These are phyloP conservation scores for Eubucco bourcierii DNA, from an alignment of 2,113 vertebrate genomes.

Conservation along the genomic window DNA sequence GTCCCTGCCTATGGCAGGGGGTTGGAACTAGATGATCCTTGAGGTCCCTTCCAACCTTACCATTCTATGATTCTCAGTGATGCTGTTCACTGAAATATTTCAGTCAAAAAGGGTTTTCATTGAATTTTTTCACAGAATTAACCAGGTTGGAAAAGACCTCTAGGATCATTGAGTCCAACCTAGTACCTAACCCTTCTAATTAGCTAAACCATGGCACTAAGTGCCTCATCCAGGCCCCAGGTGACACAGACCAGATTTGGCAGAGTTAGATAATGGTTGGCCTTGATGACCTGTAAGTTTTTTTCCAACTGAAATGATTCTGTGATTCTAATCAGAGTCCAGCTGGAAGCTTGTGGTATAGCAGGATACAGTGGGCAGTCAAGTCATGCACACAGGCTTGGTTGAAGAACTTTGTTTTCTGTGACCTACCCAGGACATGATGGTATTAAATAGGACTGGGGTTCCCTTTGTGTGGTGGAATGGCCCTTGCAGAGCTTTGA, in stretches of 20 bases:
- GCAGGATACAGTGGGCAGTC: not conserved
- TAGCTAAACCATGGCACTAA: too few species aligned
- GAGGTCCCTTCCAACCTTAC: too few species aligned
- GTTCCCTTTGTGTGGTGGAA: not conserved
- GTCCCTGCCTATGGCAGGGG: too few species aligned
- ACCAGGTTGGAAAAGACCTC: too few species aligned
- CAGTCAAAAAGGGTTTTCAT: not conserved
- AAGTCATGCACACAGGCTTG: not conserved
- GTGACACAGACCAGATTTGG: not conserved
- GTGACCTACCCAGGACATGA: not conserved
- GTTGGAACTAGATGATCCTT: too few species aligned
- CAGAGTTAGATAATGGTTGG: too few species aligned
- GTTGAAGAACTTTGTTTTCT: not conserved
- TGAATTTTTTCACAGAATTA: too few species aligned
- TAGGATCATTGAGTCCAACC: too few species aligned
- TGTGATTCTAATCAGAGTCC: not conserved
- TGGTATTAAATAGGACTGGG: not conserved
- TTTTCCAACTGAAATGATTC: too few species aligned
- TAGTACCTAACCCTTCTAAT: too few species aligned
- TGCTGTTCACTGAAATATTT: not conserved
- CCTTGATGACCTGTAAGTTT: too few species aligned
- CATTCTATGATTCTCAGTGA: too few species aligned
- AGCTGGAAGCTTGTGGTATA: not conserved
- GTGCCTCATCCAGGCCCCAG: not conserved
- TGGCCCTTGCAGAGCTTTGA: not conserved